Base-by-base conservation (phyloP, 2,888 invertebrate species). In the Serrognathus titanus region DNA sequence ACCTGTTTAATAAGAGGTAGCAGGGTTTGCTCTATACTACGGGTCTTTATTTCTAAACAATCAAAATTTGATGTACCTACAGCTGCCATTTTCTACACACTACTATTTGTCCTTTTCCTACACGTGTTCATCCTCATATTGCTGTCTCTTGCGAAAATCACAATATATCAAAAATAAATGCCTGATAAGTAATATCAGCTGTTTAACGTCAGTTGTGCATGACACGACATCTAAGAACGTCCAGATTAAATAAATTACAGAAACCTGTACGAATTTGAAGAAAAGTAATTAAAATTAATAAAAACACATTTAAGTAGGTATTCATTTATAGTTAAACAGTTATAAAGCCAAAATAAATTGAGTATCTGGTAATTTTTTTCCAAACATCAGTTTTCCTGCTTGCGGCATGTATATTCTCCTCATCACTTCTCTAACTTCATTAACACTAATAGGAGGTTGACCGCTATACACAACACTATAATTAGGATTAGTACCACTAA, bases 1-100 rank as follows among this genome's bases (percentile, higher is more conserved):
- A 95, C 95, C 92, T 95, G 94, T 80, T 92, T 93, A 75, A 95
- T 90, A 79, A 95, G 86, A 71, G 95, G 95, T 76, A 94, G 88
- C 72, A 95, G 86, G 70, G 94, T 94, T 82, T 91, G 90, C 83
- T 95, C 95, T 81, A 95, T 91, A 80, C 94, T 94, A 84, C 90
- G 91, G 73, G 94, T 94, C 81, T 90, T 90, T 78, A 95, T 94
- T 83, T 92, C 92, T 79, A 92, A 79, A 78, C 78, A 79, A 75
- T 80, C 80, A 78, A 77, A 79, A 75, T 81, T 81, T 78, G 80
- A 78, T 77, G 79, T 77, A 77, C 79, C 80, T 79, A 80, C 79
- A 77, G 78, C 81, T 80, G 81, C 81, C 81, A 81, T 81, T 80
- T 80, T 78, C 77, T 76, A 76, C 75, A 73, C 75, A 75, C 77